Percentiles rank a stretch among this genome's conserved stretches.
phyloP scores from a whole-genome alignment of 2,113 vertebrate species.

The Lathamus discolor region DNA sequence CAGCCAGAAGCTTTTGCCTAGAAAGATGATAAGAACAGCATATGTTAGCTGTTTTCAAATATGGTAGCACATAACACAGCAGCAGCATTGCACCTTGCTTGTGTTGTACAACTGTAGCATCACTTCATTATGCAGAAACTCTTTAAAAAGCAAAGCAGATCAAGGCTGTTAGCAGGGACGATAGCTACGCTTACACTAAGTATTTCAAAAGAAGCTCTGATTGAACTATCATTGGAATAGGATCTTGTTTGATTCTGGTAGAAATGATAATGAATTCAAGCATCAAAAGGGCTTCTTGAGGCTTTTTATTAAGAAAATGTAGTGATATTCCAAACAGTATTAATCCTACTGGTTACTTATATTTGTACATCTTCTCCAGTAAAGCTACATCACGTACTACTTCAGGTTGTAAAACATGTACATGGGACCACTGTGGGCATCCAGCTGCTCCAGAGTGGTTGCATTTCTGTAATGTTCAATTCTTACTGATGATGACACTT shows the following conservation, averaged over 20 bases:
- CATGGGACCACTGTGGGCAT: background rate
- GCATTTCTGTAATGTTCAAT: background rate
- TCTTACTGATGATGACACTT: background rate
- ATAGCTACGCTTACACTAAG: background rate
- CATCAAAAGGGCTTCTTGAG: background rate
- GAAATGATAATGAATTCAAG: background rate
- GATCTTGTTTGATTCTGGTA: background rate
- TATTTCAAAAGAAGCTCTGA: background rate
- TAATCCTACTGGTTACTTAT: background rate
- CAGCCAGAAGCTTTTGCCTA: background rate
- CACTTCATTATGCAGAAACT: background rate
- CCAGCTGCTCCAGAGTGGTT: background rate
- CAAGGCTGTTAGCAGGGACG: background rate
- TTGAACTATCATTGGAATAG: background rate
- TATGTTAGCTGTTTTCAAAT: background rate
- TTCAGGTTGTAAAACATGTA: background rate
- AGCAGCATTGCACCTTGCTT: background rate
- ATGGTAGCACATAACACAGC: background rate
- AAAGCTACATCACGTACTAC: background rate
- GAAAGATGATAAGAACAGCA: background rate
- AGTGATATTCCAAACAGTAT: background rate
- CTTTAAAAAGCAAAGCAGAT: background rate
- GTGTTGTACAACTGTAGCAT: background rate
- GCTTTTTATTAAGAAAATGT: background rate
- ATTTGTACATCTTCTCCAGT: background rate